These are phyloP conservation scores for Cordilura impudica DNA, from an alignment of 2,888 invertebrate genomes.

Conservation along the genomic window DNA sequence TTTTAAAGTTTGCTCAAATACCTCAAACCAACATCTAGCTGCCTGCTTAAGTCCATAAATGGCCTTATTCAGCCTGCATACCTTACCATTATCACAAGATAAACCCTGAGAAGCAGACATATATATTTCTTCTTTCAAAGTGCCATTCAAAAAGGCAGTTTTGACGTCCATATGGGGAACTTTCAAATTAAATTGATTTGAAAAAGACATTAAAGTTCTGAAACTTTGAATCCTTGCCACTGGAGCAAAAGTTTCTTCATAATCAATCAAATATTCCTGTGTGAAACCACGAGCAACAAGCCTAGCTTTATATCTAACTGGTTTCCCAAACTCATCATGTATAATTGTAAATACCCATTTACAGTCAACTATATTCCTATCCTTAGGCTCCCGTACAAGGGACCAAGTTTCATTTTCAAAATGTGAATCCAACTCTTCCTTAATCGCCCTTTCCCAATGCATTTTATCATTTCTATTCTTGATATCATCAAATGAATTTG, in stretches of 20 bases:
- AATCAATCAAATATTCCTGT: slow-evolving; percentile 32
- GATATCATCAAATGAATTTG: slow-evolving; percentile 59
- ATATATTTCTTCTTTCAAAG: slow-evolving; percentile 60
- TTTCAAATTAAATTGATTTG: slow-evolving; percentile 53
- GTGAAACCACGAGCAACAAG: background rate
- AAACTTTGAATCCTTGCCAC: background rate
- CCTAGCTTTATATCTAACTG: background rate
- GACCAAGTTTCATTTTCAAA: slow-evolving; percentile 62
- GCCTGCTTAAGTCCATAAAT: slow-evolving; percentile 52
- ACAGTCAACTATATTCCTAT: slow-evolving; percentile 54
- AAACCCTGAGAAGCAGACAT: slow-evolving; percentile 50
- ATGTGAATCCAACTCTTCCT: slow-evolving; percentile 64
- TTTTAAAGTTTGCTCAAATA: slow-evolving; percentile 57
- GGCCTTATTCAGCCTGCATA: slow-evolving; percentile 6
- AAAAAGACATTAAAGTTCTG: slow-evolving; percentile 48
- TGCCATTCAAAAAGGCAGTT: slow-evolving; percentile 55
- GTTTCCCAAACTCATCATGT: background rate
- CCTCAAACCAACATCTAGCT: slow-evolving; percentile 58
- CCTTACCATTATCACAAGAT: background rate
- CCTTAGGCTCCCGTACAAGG: slow-evolving; percentile 52
- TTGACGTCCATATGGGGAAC: slow-evolving; percentile 62
- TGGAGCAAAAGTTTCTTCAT: slow-evolving; percentile 47
- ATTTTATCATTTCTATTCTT: slow-evolving; percentile 54
- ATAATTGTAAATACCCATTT: slow-evolving; percentile 21
- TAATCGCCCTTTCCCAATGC: slow-evolving; percentile 63